Evolutionary conservation across 2,888 invertebrate genomes (phyloP).

Genomic region (Crioceris asparagi): DNA sequence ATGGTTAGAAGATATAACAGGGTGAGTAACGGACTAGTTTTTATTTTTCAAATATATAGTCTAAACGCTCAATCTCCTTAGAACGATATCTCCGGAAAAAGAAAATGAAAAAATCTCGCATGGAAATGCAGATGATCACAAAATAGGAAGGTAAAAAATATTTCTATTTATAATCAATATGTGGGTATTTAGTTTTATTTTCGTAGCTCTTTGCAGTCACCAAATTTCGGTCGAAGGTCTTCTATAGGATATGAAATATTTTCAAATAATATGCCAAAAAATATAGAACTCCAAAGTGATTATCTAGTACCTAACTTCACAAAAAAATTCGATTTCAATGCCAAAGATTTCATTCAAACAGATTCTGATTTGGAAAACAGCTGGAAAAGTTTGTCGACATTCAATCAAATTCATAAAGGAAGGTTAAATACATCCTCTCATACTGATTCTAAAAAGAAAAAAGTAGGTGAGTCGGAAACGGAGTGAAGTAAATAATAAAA

Average conservation of each 20-base stretch:
- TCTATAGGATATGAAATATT: constrained; percentile 24
- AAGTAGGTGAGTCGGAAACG: constrained; percentile 13
- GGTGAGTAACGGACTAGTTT: constrained; percentile 23
- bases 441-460: constrained; percentile 3
- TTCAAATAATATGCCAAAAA: constrained; percentile 20
- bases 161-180: neutral
- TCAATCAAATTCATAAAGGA: constrained; percentile 31
- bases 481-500: too few species aligned
- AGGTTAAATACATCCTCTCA: constrained; percentile 26
- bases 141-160: neutral
- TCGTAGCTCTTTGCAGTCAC: constrained; percentile 13
- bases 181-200: neutral
- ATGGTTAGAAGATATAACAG: constrained; percentile 36
- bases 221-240: constrained; percentile 29
- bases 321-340: constrained; percentile 16
- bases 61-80: constrained; percentile 8
- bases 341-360: constrained; percentile 15
- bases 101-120: neutral
- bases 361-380: constrained; percentile 25
- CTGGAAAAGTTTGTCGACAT: constrained; percentile 28
- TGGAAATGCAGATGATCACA: too few species aligned
- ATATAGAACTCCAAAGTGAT: constrained; percentile 20
- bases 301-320: constrained; percentile 27
- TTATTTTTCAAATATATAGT: too few species aligned
- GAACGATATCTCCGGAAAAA: constrained; percentile 15